Conservation (phyloP, 2,888 invertebrate species). For the Acrocera orbiculus region DNA sequence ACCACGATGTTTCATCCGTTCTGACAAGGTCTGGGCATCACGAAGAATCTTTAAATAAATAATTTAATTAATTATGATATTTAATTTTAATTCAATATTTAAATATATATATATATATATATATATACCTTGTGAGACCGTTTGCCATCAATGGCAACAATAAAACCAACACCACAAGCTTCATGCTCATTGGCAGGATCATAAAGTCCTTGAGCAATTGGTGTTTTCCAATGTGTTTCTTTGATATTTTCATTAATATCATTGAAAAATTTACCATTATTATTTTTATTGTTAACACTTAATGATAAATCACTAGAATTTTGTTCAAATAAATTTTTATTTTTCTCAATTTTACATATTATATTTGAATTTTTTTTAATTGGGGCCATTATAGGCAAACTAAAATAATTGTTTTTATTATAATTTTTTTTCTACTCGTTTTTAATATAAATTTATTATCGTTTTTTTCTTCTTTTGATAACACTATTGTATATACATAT, state of each 20-base stretch:
- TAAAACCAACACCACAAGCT: conserved; percentile 98
- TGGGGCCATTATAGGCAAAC: too few relatives aligned
- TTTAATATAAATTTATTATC: too few relatives aligned
- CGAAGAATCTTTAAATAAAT: conserved; percentile 56
- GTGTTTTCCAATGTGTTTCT: conserved; percentile 60
- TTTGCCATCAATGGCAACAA: conserved; percentile 93
- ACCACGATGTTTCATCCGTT: conserved; percentile 98
- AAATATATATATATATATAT: background rate
- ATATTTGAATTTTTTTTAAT: too few relatives aligned
- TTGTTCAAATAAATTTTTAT: conserved; percentile 10
- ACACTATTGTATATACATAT: too few relatives aligned
- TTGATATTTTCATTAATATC: conserved; percentile 5
- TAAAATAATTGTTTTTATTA: too few relatives aligned
- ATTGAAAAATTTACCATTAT: conserved; percentile 5
- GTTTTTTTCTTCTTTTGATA: too few relatives aligned
- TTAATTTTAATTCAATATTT: background rate
- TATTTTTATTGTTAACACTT: conserved; percentile 7
- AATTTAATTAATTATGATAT: conserved; percentile 4
- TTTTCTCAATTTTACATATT: conserved; percentile 12
- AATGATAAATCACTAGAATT: background rate
- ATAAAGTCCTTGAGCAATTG: conserved; percentile 82
- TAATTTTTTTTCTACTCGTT: too few relatives aligned
- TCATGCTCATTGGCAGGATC: conserved; percentile 91
- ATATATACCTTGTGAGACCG: conserved; percentile 66
- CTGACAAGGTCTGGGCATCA: conserved; percentile 87